Percentiles rank a stretch among this genome's conserved stretches.
phyloP scores from a whole-genome alignment of 2,888 invertebrate species.

The Antheraea yamamai region DNA sequence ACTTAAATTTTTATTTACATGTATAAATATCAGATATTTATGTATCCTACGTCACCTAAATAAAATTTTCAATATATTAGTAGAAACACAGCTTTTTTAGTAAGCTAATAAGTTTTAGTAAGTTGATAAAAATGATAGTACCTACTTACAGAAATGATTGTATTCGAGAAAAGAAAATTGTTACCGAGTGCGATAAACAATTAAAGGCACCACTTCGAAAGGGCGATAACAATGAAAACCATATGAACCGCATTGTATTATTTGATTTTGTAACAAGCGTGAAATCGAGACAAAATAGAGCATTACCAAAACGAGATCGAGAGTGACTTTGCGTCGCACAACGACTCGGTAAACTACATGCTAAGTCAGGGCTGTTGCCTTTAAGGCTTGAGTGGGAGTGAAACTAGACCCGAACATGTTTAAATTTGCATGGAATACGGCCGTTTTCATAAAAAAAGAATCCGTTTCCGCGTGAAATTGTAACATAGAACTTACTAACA shows the following conservation, averaged over 20 bases:
- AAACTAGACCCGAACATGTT: constrained; percentile 39
- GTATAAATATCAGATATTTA: too few species aligned
- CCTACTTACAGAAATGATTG: background rate
- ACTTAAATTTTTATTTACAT: too few species aligned
- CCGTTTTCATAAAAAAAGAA: background rate
- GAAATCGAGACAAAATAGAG: constrained; percentile 32
- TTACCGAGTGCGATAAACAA: background rate
- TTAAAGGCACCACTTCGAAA: background rate
- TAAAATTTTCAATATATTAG: too few species aligned
- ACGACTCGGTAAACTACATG: constrained; percentile 35
- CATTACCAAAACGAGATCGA: constrained; percentile 53
- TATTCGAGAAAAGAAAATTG: background rate
- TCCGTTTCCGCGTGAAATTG: background rate
- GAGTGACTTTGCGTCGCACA: constrained; percentile 42
- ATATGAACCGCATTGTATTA: background rate
- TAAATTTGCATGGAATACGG: constrained; percentile 24
- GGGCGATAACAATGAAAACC: constrained; percentile 7
- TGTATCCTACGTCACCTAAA: too few species aligned
- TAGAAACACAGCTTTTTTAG: too few species aligned
- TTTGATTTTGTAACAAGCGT: constrained; percentile 16
- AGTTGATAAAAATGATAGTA: too few species aligned
- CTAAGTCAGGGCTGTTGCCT: constrained; percentile 16
- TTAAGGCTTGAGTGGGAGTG: constrained; percentile 42
- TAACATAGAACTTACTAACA: background rate
- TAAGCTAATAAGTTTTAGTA: too few species aligned